Conservation (phyloP, 2,113 vertebrate genomes). For the Lepisosteus osseus region DNA sequence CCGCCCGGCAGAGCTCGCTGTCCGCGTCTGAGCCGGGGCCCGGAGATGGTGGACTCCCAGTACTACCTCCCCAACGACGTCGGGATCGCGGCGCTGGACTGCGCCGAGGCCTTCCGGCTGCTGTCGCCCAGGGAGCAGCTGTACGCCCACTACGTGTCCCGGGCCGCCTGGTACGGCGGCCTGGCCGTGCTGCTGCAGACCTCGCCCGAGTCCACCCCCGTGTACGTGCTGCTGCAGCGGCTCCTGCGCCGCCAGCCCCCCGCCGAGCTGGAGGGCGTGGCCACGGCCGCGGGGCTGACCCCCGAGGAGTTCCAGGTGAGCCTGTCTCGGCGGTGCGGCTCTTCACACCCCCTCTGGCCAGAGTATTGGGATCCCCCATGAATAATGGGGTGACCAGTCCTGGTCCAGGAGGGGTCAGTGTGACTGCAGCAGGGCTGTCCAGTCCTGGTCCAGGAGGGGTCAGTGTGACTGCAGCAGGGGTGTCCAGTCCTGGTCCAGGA, state of each 20-base stretch:
- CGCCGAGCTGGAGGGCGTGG: constrained; percentile 63
- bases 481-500: too few species aligned
- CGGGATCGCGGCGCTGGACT: constrained; percentile 78
- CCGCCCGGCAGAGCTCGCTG: not conserved
- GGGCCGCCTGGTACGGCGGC: constrained; percentile 83
- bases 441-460: too few species aligned
- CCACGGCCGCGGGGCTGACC: constrained; percentile 66
- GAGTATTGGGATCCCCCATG: too few species aligned
- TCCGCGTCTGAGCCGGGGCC: constrained; percentile 13
- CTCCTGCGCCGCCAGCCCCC: constrained; percentile 77
- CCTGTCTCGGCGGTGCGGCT: too few species aligned
- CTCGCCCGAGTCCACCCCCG: constrained; percentile 79
- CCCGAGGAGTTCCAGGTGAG: constrained; percentile 82
- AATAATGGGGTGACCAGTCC: not conserved
- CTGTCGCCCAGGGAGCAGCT: constrained; percentile 76
- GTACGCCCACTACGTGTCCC: constrained; percentile 82
- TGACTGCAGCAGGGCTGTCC: too few species aligned
- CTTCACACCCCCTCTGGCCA: too few species aligned
- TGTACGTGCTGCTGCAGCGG: constrained; percentile 79
- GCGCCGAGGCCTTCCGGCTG: constrained; percentile 76
- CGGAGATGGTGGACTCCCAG: constrained; percentile 81
- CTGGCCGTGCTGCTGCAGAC: constrained; percentile 83
- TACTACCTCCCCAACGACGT: constrained; percentile 86
- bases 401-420: too few species aligned
- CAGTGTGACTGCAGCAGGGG: too few species aligned